Evolutionary conservation across 2,113 vertebrate genomes (phyloP).

Genomic region (Centropus unirufus): DNA sequence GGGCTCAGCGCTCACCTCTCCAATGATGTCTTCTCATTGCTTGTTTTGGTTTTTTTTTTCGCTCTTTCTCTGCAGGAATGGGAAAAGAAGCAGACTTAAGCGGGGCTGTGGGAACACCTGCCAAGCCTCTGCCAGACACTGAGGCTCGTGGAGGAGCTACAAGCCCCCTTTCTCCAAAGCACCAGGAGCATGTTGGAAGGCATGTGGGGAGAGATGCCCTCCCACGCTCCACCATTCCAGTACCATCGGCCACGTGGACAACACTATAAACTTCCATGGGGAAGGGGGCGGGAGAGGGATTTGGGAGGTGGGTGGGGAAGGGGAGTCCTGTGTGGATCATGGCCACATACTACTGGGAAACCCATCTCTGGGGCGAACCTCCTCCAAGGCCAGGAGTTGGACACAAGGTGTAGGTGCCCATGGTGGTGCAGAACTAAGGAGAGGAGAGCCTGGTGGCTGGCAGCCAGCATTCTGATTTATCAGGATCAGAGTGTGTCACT

Average conservation of each 20-base stretch:
- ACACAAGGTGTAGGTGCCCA: background rate
- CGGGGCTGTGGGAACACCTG: background rate
- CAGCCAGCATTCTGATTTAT: fast-evolving
- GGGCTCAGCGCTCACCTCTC: background rate
- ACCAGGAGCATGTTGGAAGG: background rate
- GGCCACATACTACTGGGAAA: background rate
- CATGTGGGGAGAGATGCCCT: background rate
- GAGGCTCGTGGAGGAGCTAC: background rate
- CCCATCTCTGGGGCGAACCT: background rate
- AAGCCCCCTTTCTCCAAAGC: constrained; percentile 6
- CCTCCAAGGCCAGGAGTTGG: fast-evolving
- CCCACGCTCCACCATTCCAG: background rate
- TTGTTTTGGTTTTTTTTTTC: background rate
- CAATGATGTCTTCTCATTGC: fast-evolving
- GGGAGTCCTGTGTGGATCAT: constrained; percentile 10
- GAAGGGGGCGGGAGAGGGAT: background rate
- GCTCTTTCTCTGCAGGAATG: constrained; percentile 85
- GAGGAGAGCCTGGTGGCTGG: background rate
- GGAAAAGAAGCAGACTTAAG: constrained; percentile 93
- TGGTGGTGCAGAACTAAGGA: background rate
- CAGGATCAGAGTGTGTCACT: fast-evolving
- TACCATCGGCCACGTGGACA: background rate
- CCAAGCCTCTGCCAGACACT: background rate
- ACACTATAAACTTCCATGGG: background rate
- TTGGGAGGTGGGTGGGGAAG: constrained; percentile 30